These are phyloP conservation scores for Gila robusta DNA, from an alignment of 2,797 vertebrate genomes.

Conservation along the genomic window DNA sequence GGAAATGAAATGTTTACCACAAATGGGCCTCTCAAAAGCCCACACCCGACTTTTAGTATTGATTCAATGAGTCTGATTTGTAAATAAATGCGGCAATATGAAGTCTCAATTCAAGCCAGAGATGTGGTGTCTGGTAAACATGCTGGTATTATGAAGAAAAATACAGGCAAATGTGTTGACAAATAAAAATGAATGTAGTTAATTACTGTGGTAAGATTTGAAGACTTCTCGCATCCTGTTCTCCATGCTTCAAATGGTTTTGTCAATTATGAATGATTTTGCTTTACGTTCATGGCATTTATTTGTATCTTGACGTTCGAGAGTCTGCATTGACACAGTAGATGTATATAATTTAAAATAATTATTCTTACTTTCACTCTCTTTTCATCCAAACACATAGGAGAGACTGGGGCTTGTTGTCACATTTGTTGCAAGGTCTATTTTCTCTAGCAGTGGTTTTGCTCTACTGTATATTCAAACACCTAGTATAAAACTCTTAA, in stretches of 20 bases:
- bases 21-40: slow-evolving; percentile 75
- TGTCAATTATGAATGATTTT: not conserved
- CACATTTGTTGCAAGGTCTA: not conserved
- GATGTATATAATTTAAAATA: not conserved
- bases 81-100: slow-evolving; percentile 72
- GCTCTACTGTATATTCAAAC: too few species aligned
- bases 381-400: not conserved
- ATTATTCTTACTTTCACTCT: not conserved
- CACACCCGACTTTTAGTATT: slow-evolving; percentile 74
- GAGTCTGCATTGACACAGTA: not conserved
- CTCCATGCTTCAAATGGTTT: slow-evolving; percentile 5
- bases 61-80: slow-evolving; percentile 79
- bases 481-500: not conserved
- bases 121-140: slow-evolving; percentile 51
- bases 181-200: slow-evolving; percentile 46
- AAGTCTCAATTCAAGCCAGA: slow-evolving; percentile 62
- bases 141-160: slow-evolving; percentile 60
- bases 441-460: not conserved
- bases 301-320: not conserved
- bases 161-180: slow-evolving; percentile 31
- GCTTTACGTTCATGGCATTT: not conserved
- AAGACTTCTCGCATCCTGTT: slow-evolving; percentile 22
- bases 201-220: slow-evolving; percentile 3
- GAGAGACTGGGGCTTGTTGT: not conserved
- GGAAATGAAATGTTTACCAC: slow-evolving; percentile 79